phyloP scores from a whole-genome alignment of 2,888 invertebrate genomes.

The Sussaba pulchella region DNA sequence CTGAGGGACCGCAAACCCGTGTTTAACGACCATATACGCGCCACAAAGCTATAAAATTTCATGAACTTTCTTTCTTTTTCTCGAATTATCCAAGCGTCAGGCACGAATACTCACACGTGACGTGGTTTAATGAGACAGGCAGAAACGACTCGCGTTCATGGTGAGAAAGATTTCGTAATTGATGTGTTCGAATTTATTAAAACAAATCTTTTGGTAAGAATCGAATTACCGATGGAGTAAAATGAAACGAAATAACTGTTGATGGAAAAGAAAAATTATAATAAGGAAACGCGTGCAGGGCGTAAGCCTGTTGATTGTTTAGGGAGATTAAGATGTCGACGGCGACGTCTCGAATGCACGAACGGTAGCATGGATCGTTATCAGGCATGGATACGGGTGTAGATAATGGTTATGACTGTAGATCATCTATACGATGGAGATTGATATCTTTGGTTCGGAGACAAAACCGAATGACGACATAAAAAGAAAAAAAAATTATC shows the following conservation, averaged over 20 bases:
- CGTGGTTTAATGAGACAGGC: conserved; percentile 12
- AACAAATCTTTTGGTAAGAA: neutral
- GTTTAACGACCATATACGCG: conserved; percentile 19
- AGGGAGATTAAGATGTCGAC: no score
- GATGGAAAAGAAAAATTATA: neutral
- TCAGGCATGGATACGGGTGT: no score
- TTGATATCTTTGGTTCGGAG: no score
- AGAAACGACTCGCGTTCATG: conserved; percentile 7
- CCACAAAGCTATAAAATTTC: conserved; percentile 41
- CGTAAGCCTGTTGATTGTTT: no score
- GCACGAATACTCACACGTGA: conserved; percentile 19
- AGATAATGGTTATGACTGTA: no score
- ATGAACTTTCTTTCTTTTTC: conserved; percentile 29
- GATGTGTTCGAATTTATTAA: conserved; percentile 20
- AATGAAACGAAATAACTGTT: neutral
- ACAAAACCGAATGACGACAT: no score
- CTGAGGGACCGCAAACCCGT: conserved; percentile 3
- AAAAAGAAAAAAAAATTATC: no score
- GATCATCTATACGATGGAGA: no score
- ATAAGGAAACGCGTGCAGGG: neutral
- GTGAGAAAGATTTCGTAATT: conserved; percentile 18
- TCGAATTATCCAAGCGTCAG: conserved; percentile 34
- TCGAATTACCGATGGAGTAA: neutral
- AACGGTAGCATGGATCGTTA: no score
- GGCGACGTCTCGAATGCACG: no score